A percentile compares a stretch with the other conserved stretches of the same genome.
phyloP scores from a whole-genome alignment of 2,113 vertebrate genomes.

The Dasyprocta punctata region DNA sequence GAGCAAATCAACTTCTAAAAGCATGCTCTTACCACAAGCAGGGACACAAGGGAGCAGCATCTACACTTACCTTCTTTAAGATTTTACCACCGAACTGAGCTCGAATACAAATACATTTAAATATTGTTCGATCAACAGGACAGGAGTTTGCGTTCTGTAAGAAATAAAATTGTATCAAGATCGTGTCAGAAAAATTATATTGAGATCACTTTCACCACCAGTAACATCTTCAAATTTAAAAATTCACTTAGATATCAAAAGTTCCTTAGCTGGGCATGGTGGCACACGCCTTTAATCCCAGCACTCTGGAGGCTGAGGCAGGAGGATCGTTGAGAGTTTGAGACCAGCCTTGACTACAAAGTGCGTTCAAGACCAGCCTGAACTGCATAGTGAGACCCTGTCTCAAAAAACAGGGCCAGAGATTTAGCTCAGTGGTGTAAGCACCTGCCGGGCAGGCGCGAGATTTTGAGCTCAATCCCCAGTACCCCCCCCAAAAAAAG shows the following conservation, averaged over 20 bases:
- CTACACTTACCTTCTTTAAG: slow-evolving; percentile 90
- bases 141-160: slow-evolving; percentile 97
- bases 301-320: too few relatives aligned
- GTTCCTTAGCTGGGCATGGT: too few relatives aligned
- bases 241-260: neutral
- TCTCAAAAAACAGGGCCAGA: too few relatives aligned
- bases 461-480: too few relatives aligned
- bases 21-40: neutral
- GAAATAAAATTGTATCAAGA: neutral
- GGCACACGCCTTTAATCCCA: too few relatives aligned
- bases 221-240: neutral
- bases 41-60: neutral
- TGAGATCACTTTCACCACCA: neutral
- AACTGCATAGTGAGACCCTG: too few relatives aligned
- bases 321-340: too few relatives aligned
- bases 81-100: slow-evolving; percentile 92
- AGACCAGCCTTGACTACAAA: too few relatives aligned
- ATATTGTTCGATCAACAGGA: slow-evolving; percentile 94
- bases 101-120: slow-evolving; percentile 92
- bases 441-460: too few relatives aligned
- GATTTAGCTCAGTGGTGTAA: too few relatives aligned
- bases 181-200: neutral
- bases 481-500: too few relatives aligned
- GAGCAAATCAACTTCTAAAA: neutral
- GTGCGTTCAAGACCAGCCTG: too few relatives aligned